A percentile compares a stretch with the other conserved stretches of the same genome.
Conservation (phyloP, 1,140 invertebrate species). For the Portunus trituberculatus region DNA sequence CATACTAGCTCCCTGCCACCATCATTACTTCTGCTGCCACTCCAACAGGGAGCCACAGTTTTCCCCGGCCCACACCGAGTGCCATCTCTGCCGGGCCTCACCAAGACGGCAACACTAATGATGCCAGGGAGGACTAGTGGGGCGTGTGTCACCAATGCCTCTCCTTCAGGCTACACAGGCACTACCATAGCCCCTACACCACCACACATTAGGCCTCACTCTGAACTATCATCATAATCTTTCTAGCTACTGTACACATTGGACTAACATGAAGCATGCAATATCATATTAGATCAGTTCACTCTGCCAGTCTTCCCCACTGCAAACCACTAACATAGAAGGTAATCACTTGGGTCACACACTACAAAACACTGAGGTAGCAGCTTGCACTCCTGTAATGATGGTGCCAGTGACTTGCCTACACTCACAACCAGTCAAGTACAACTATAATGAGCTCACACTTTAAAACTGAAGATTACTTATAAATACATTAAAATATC, state of each 20-base stretch:
- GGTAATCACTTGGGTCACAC: neutral
- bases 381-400: neutral
- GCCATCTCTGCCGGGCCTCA: neutral
- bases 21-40: slow-evolving; percentile 39
- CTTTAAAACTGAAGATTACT: neutral
- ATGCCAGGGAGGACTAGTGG: neutral
- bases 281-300: neutral
- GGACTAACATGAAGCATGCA: neutral
- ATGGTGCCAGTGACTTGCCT: neutral
- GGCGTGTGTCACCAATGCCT: neutral
- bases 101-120: neutral
- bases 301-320: neutral
- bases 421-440: neutral
- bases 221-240: neutral
- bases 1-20: slow-evolving; percentile 38
- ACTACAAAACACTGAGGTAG: neutral
- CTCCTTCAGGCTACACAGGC: neutral
- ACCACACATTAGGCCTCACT: neutral
- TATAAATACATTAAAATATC: neutral
- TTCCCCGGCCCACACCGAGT: neutral
- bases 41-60: neutral
- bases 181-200: neutral
- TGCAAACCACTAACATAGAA: neutral
- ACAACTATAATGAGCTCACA: neutral
- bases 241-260: neutral